Percentiles rank a stretch among this genome's conserved stretches.
These are phyloP conservation scores for Anthopleura xanthogrammica DNA, from an alignment of 92 coral and sea anemone species.

Conservation along the genomic window DNA sequence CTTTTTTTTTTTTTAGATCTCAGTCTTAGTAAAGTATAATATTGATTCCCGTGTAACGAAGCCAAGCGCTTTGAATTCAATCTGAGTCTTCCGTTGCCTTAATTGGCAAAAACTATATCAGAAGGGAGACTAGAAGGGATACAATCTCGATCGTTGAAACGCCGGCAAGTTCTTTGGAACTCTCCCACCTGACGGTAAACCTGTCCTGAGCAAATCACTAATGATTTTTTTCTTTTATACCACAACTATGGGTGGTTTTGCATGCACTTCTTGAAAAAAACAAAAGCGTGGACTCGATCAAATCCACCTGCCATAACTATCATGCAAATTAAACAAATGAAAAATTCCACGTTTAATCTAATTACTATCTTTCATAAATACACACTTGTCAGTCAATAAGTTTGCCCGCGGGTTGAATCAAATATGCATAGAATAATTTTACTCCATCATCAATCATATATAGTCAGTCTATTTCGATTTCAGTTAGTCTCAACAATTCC, in stretches of 20 bases:
- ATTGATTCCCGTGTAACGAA: not conserved
- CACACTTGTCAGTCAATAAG: not conserved
- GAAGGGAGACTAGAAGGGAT: not conserved
- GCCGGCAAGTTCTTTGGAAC: not conserved
- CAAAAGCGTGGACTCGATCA: not conserved
- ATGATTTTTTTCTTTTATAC: not conserved
- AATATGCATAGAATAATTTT: not conserved
- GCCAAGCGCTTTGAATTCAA: not conserved
- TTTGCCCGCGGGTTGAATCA: not conserved
- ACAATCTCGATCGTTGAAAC: not conserved
- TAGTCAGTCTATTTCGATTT: not conserved
- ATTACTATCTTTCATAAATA: not conserved
- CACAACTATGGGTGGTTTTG: not conserved
- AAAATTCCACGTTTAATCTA: not conserved
- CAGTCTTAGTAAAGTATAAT: too few species aligned
- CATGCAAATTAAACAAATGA: conserved; percentile 4
- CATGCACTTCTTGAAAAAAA: not conserved
- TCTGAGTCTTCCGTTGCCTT: not conserved
- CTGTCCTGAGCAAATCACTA: not conserved
- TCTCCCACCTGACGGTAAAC: not conserved
- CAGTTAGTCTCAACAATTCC: not conserved
- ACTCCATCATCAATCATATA: not conserved
- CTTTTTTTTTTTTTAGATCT: too few species aligned
- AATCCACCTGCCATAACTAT: not conserved
- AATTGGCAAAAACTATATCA: not conserved